Evolutionary conservation across 2,113 vertebrate genomes (phyloP).

Genomic region (Leptobrachium ailaonicum): DNA sequence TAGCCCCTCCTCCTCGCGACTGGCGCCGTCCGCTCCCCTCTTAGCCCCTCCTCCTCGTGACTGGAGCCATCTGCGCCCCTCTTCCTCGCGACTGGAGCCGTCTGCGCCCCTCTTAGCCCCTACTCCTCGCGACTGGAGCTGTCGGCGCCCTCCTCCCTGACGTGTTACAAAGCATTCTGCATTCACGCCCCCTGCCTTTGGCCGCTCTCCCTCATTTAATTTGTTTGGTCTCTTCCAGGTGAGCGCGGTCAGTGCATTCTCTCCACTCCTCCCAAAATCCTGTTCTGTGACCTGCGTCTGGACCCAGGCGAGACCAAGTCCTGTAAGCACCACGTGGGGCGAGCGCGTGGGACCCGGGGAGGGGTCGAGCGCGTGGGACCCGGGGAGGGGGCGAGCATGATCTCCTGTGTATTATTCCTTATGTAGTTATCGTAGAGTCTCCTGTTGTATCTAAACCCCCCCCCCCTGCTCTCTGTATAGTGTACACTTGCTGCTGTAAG

Average conservation of each 20-base stretch:
- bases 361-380: neutral
- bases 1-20: too few species aligned
- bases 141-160: neutral
- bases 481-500: too few species aligned
- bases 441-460: too few species aligned
- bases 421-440: too few species aligned
- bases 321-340: slow-evolving; percentile 61
- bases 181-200: neutral
- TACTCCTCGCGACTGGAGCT: neutral
- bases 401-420: too few species aligned
- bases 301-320: slow-evolving; percentile 94
- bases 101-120: neutral
- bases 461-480: too few species aligned
- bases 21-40: too few species aligned
- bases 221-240: slow-evolving; percentile 65
- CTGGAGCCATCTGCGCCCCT: neutral
- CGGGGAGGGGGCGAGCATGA: too few species aligned
- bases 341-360: neutral
- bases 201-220: neutral
- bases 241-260: slow-evolving; percentile 96
- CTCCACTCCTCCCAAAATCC: slow-evolving; percentile 94
- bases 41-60: too few species aligned
- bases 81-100: neutral
- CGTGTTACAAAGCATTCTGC: neutral
- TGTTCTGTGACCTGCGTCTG: slow-evolving; percentile 93